phyloP scores from a whole-genome alignment of 2,113 vertebrate genomes.

The Rissa tridactyla region DNA sequence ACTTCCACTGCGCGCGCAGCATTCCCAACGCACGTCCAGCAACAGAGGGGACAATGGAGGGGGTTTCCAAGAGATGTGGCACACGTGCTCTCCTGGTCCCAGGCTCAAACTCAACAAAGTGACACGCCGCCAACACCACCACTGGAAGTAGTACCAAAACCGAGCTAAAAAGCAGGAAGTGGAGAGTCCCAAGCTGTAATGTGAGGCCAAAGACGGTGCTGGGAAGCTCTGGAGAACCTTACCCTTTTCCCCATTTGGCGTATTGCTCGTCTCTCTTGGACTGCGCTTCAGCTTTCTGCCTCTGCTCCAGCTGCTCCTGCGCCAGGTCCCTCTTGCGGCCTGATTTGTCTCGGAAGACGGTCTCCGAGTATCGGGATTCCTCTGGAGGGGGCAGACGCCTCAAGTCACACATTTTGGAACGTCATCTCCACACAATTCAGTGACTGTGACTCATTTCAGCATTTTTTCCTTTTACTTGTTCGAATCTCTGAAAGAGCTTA shows the following conservation, averaged over 20 bases:
- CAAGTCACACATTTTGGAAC: not conserved
- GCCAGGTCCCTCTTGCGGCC: slow-evolving; percentile 88
- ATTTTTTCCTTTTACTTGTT: not conserved
- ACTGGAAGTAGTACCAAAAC: fast-evolving
- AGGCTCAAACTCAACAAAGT: fast-evolving
- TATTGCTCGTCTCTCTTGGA: slow-evolving; percentile 86
- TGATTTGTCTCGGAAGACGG: slow-evolving; percentile 88
- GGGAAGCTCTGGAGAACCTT: not conserved
- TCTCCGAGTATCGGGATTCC: slow-evolving; percentile 82
- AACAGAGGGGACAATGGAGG: fast-evolving
- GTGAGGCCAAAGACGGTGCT: fast-evolving
- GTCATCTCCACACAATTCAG: not conserved
- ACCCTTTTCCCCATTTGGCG: slow-evolving; percentile 95
- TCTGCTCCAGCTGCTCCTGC: slow-evolving; percentile 83
- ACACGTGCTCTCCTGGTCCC: fast-evolving
- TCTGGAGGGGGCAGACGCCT: slow-evolving; percentile 61
- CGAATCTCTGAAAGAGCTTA: not conserved
- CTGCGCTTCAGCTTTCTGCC: slow-evolving; percentile 79
- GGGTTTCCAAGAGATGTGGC: fast-evolving
- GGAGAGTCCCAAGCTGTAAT: too few relatives aligned
- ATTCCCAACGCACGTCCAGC: fast-evolving
- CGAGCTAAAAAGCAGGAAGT: fast-evolving
- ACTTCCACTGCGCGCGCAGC: fast-evolving
- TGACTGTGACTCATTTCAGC: fast-evolving
- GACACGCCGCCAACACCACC: fast-evolving